Conservation (phyloP, 2,113 vertebrate genomes). For the rat (Rattus norvegicus) region GRCr8 NC_086023.1:92271501-92272000, state of each 20-base stretch:
- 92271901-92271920: slow-evolving; percentile 69
- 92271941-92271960: slow-evolving; percentile 48
- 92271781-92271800: slow-evolving; percentile 84
- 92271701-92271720: slow-evolving; percentile 76
- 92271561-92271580: not conserved
- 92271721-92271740: slow-evolving; percentile 83
- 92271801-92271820: slow-evolving; percentile 82
- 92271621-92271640: slow-evolving; percentile 66
- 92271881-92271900: slow-evolving; percentile 35
- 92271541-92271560: slow-evolving; percentile 7
- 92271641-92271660: slow-evolving; percentile 15
- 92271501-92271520: slow-evolving; percentile 2
- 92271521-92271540: not conserved
- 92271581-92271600: not conserved
- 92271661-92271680: slow-evolving; percentile 67
- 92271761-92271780: slow-evolving; percentile 81
- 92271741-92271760: slow-evolving; percentile 81
- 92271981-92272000: slow-evolving; percentile 16
- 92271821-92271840: slow-evolving; percentile 72
- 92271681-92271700: slow-evolving; percentile 64
- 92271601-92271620: not conserved
- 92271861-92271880: slow-evolving; percentile 64
- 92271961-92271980: slow-evolving; percentile 36
- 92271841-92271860: slow-evolving; percentile 67
- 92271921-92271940: slow-evolving; percentile 73